Evolutionary conservation across 2,888 invertebrate species (phyloP), one percentile per base, ranked within the genome.

Genomic region (Thera obeliscata): DNA sequence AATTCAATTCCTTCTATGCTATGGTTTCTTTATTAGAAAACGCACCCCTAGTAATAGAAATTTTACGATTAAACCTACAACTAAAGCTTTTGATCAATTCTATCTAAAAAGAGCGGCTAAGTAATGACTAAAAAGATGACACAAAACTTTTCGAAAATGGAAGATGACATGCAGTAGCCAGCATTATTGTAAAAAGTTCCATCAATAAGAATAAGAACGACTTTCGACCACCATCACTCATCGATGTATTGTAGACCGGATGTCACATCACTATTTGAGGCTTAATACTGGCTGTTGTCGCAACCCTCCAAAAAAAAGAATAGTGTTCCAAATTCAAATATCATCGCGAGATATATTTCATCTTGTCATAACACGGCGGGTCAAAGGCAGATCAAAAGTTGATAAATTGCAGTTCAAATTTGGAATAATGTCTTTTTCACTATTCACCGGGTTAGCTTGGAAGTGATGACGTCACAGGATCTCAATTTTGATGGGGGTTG

Each of bases 351-450:
- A 90, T 88, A 92, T 93, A 92, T 86, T 88, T 93, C 91, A 93
- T 92, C 89, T 87, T 93, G 93, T 93, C 93, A 93, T 92, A 93
- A 93, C 91, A 93, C 83, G 82, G 87, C 87, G 89, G 90, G 90
- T 91, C 91, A 91, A 90, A 91, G 88, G 85, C 78, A 89, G 90
- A 88, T 89, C 88, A 82, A 80, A 80, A 82, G 79, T 88, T 92
- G 93, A 93, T 93, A 91, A 91, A 93, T 93, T 91, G 91, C 89
- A 88, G 84, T 91, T 91, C 85, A 87, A 91, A 93, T 90, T 89
- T 87, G 87, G 89, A 82, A 91, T 93, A 92, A 93, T 93, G 93
- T 93, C 93, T 93, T 91, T 93, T 93, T 93, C 93, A 91, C 87
- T 86, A 90, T 88, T 88, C 88, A 79, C 71, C 66, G 66, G 77